Evolutionary conservation across 2,797 vertebrate genomes (phyloP), one percentile per base, ranked within the genome.

Genomic region (Hybognathus amarus): DNA sequence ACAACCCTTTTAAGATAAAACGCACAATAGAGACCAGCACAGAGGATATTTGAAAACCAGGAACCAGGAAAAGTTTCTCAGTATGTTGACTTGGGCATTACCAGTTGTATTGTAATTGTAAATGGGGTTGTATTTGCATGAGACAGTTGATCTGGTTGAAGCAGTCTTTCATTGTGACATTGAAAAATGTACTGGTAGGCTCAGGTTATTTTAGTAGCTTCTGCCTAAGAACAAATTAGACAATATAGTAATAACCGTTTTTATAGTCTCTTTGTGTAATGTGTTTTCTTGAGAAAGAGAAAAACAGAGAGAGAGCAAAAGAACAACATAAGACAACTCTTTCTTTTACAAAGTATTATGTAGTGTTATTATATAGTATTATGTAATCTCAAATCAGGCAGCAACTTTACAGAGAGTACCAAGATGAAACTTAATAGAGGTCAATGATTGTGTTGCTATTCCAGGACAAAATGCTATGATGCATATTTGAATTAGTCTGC

Each of bases 81-180:
- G 24, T 47, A 22, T 77, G 50, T 77, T 77, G 18, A 69, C 52
- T 56, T 54, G 12, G n/a, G 30, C 30, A 70, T 66, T 71, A 47
- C 24, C n/a, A 20, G 78, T 69, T 50, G 22, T 71, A 56, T 75
- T 63, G 50, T 77, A 54, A 54, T 80, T 84, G 69, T 83, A 77
- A 86, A 84, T 68, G n/a, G 22, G 9, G 67, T 36, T 59, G 38
- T 52, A 71, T 85, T 83, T 85, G 73, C 73, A 87, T 85, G 27
- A 68, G 71, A 73, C 63, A 85, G 77, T 63, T 83, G 40, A 80
- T 71, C 64, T 69, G 10, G 36, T 80, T 50, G 12, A 75, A 56
- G 22, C 70, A 74, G 22, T 82, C 61, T 78, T 33, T 38, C n/a
- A 64, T 54, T 66, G 47, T 83, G 47, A 27, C 33, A 63, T 76